phyloP scores from a whole-genome alignment of 2,797 vertebrate species.

The Graptemys geographica region DNA sequence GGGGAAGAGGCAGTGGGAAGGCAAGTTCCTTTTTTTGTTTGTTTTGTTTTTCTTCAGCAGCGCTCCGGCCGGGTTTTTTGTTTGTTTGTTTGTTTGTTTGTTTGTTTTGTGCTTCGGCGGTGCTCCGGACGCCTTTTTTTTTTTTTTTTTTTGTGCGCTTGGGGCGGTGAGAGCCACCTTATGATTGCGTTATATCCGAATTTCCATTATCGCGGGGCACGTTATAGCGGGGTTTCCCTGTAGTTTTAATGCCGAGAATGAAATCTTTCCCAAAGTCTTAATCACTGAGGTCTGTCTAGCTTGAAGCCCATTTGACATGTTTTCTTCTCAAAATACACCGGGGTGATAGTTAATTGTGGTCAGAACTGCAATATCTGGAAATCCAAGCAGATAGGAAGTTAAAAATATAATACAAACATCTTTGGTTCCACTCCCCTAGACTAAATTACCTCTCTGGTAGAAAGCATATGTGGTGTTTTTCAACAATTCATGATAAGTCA shows the following conservation, averaged over 20 bases:
- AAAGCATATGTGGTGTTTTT: background rate
- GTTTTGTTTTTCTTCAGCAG: no score
- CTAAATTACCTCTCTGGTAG: background rate
- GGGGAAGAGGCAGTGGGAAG: no score
- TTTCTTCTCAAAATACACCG: background rate
- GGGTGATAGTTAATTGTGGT: background rate
- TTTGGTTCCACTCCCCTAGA: background rate
- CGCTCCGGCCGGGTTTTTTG: no score
- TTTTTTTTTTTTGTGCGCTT: no score
- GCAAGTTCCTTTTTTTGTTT: no score
- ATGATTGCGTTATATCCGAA: no score
- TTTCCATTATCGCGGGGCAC: no score
- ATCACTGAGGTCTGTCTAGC: background rate
- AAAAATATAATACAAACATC: background rate
- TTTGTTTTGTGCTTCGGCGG: no score
- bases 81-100: no score
- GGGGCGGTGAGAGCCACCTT: no score
- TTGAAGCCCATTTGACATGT: background rate
- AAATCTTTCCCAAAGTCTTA: rapidly evolving
- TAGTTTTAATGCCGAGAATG: background rate
- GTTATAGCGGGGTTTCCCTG: no score
- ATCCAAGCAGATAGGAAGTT: background rate
- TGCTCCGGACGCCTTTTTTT: no score
- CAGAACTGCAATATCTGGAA: background rate
- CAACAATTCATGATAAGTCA: background rate